phyloP scores from a whole-genome alignment of 2,113 vertebrate genomes.

The Symphodus melops region DNA sequence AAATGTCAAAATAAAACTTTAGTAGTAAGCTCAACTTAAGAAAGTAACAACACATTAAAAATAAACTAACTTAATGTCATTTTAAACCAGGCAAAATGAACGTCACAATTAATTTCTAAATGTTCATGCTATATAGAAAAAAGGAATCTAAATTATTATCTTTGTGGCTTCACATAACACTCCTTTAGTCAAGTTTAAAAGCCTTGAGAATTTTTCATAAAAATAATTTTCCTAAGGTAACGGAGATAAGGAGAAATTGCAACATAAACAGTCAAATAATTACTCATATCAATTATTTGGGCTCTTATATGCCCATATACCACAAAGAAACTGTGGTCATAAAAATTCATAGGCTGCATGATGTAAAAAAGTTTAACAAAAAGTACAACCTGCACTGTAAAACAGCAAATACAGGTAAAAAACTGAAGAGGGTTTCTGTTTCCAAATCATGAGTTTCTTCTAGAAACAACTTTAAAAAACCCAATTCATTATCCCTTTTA shows the following conservation, averaged over 20 bases:
- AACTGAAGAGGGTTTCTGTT: conserved; percentile 4
- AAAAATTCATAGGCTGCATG: too few species aligned
- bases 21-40: conserved; percentile 12
- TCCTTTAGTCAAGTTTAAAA: conserved; percentile 32
- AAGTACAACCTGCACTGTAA: background rate
- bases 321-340: too few species aligned
- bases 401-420: too few species aligned
- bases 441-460: background rate
- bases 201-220: too few species aligned
- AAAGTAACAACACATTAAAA: conserved; percentile 17
- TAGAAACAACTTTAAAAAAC: background rate
- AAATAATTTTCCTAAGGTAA: too few species aligned
- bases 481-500: too few species aligned
- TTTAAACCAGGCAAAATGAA: background rate
- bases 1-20: conserved; percentile 21
- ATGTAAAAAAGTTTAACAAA: too few species aligned
- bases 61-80: conserved; percentile 1
- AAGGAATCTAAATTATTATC: conserved; percentile 10
- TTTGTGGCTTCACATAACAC: background rate
- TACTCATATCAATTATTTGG: background rate
- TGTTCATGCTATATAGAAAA: background rate
- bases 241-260: too few species aligned
- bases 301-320: background rate
- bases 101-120: background rate
- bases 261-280: conserved; percentile 4